Evolutionary conservation across 2,797 vertebrate species (phyloP).

Genomic region (Taeniopygia guttata): DNA sequence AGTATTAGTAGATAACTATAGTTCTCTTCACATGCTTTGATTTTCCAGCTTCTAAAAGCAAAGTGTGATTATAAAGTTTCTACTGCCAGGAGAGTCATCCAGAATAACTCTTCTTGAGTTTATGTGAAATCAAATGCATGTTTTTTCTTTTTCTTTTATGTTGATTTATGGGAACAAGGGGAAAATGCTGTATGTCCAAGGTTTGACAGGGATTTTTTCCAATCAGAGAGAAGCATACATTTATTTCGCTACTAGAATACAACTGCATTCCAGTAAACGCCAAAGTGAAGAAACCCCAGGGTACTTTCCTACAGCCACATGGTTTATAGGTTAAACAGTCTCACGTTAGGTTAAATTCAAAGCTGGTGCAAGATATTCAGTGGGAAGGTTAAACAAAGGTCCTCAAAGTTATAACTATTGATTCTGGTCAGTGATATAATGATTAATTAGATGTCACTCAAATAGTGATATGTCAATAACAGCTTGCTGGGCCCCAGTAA

Average conservation of each 20-base stretch:
- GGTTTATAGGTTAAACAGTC: background rate
- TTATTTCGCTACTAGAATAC: background rate
- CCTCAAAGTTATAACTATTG: background rate
- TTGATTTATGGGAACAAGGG: background rate
- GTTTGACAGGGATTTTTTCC: background rate
- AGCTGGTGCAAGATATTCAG: background rate
- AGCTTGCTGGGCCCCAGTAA: background rate
- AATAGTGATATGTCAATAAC: background rate
- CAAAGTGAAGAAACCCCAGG: rapidly evolving
- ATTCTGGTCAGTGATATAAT: background rate
- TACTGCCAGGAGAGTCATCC: background rate
- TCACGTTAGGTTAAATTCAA: background rate
- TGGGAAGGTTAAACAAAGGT: background rate
- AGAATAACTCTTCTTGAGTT: background rate
- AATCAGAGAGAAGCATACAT: background rate
- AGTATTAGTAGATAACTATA: background rate
- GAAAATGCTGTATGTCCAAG: background rate
- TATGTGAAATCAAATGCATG: background rate
- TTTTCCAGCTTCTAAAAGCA: background rate
- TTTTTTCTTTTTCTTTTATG: background rate
- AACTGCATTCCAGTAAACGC: background rate
- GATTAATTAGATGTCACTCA: background rate
- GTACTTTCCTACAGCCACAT: background rate
- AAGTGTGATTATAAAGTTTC: background rate
- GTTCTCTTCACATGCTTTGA: background rate